phyloP scores from a whole-genome alignment of 64 coral and sea anemone genomes.

The Exaiptasia diaphana region DNA sequence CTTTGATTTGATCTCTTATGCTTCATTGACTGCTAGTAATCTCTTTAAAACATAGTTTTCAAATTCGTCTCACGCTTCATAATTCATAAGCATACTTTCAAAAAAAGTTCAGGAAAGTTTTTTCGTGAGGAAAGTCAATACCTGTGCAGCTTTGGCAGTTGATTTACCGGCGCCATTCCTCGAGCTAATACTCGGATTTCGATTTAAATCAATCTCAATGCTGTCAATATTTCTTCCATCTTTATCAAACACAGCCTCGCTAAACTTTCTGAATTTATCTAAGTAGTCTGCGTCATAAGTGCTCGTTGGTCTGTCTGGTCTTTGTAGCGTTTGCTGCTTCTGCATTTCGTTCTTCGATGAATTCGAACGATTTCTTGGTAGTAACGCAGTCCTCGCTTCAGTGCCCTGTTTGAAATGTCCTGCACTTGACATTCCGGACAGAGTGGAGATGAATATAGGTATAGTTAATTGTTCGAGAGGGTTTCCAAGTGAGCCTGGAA shows the following conservation, averaged over 20 bases:
- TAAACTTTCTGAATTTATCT: conserved; percentile 19
- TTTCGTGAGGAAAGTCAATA: not conserved
- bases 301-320: not conserved
- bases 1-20: too few species aligned
- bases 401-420: not conserved
- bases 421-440: not conserved
- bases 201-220: not conserved
- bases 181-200: not conserved
- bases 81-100: not conserved
- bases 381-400: not conserved
- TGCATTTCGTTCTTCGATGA: conserved; percentile 4
- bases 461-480: too few species aligned
- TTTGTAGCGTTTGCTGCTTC: not conserved
- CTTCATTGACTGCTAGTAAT: not conserved
- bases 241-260: not conserved
- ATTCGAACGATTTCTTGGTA: not conserved
- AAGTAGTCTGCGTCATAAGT: not conserved
- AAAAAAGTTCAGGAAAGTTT: not conserved
- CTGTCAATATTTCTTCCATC: not conserved
- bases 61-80: not conserved
- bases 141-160: not conserved
- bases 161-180: not conserved
- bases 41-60: too few species aligned
- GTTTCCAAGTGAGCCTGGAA: too few species aligned
- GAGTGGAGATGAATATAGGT: too few species aligned